phyloP scores from a whole-genome alignment of 2,113 vertebrate species.

The Pituophis catenifer region DNA sequence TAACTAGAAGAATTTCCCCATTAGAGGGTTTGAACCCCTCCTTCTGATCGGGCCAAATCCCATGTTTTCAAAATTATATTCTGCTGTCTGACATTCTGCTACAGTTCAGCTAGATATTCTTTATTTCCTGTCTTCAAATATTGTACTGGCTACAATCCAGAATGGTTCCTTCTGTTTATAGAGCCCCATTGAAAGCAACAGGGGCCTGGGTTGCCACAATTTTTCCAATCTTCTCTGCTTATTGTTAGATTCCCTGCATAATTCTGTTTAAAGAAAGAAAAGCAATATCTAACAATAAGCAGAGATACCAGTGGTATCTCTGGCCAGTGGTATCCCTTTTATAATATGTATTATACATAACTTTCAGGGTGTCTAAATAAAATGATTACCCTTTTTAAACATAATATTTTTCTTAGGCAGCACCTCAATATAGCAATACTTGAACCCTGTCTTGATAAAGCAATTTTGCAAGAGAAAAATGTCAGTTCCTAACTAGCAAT shows the following conservation, averaged over 20 bases:
- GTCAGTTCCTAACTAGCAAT: background rate
- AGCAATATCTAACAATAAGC: too few species aligned
- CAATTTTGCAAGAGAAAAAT: background rate
- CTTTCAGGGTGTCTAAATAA: background rate
- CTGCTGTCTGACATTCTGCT: constrained; percentile 3
- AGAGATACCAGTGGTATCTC: too few species aligned
- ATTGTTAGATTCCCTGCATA: background rate
- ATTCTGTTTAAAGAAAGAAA: background rate
- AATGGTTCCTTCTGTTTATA: background rate
- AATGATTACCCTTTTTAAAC: background rate
- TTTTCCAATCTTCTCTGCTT: background rate
- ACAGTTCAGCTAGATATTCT: background rate
- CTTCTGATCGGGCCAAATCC: constrained; percentile 17
- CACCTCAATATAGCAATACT: background rate
- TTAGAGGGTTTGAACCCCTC: background rate
- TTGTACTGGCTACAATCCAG: background rate
- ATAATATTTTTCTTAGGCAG: background rate
- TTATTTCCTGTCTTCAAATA: constrained; percentile 5
- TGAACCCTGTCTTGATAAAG: background rate
- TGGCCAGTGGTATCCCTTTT: background rate
- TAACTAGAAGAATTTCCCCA: constrained; percentile 22
- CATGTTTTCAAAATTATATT: constrained; percentile 23
- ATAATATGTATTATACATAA: background rate
- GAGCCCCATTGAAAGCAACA: background rate
- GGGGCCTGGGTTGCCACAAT: too few species aligned